phyloP scores from a whole-genome alignment of 2,113 vertebrate genomes.

The Takifugu bimaculatus region DNA sequence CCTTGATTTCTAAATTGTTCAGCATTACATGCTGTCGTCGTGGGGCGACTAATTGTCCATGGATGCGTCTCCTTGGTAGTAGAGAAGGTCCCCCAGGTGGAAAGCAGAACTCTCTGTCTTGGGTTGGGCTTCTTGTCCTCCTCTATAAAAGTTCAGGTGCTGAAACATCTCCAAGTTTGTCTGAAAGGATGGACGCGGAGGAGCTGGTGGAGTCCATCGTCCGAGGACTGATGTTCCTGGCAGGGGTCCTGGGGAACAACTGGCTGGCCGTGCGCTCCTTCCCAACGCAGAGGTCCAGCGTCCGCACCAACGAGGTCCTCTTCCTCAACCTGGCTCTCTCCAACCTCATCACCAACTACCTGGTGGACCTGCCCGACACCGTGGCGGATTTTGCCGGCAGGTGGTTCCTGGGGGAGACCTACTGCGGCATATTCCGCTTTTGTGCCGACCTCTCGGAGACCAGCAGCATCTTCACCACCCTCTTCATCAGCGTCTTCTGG shows the following conservation, averaged over 20 bases:
- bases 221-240: constrained; percentile 64
- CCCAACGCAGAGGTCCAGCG: constrained; percentile 39
- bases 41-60: no score
- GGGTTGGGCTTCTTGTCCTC: constrained; percentile 20
- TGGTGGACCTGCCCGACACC: constrained; percentile 74
- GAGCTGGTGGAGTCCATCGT: constrained; percentile 52
- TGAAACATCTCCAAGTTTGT: background rate
- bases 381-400: constrained; percentile 53
- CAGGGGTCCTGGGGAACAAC: constrained; percentile 73
- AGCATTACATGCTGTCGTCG: no score
- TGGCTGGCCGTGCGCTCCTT: constrained; percentile 65
- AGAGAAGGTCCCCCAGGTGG: background rate
- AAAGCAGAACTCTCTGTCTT: background rate
- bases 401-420: constrained; percentile 66
- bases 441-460: constrained; percentile 69
- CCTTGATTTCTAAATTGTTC: no score
- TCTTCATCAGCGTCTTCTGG: constrained; percentile 76
- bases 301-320: constrained; percentile 69
- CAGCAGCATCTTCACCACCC: constrained; percentile 76
- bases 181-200: constrained; percentile 45
- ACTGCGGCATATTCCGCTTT: constrained; percentile 67
- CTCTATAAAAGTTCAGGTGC: constrained; percentile 25
- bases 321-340: constrained; percentile 75
- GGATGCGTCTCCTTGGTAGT: no score
- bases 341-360: constrained; percentile 76